phyloP scores from a whole-genome alignment of 2,797 vertebrate genomes.

The Hyperoplus immaculatus region DNA sequence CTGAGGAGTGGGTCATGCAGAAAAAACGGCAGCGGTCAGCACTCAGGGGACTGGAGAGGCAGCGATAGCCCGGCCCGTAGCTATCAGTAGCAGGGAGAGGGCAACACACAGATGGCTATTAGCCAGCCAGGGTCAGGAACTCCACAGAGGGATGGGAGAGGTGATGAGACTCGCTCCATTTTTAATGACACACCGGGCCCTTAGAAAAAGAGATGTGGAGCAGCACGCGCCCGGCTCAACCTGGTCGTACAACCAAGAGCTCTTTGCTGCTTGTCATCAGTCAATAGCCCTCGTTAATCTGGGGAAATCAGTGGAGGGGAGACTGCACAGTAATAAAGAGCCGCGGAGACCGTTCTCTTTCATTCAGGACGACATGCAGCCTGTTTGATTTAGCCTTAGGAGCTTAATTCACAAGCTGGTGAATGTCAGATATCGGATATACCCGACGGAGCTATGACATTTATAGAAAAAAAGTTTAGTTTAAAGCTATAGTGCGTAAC shows the following conservation, averaged over 20 bases:
- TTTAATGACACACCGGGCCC: conserved; percentile 70
- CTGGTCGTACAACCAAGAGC: conserved; percentile 17
- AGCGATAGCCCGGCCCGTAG: not conserved
- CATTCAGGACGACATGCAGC: conserved; percentile 20
- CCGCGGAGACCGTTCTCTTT: conserved; percentile 27
- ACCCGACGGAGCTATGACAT: not conserved
- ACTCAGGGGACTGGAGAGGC: conserved; percentile 50
- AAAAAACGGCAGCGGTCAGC: conserved; percentile 67
- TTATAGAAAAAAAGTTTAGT: too few relatives aligned
- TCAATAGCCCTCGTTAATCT: conserved; percentile 45
- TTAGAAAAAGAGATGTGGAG: conserved; percentile 26
- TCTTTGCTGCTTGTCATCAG: conserved; percentile 34
- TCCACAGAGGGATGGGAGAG: conserved; percentile 40
- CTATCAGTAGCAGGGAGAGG: conserved; percentile 50
- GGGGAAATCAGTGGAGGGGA: conserved; percentile 34
- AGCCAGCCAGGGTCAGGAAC: conserved; percentile 57
- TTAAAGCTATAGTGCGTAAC: too few relatives aligned
- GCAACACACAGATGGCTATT: conserved; percentile 45
- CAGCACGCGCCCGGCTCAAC: conserved; percentile 30
- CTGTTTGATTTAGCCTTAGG: conserved; percentile 12
- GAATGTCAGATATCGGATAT: conserved; percentile 11
- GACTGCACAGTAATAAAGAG: conserved; percentile 11
- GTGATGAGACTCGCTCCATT: conserved; percentile 70
- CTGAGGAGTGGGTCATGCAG: conserved; percentile 40
- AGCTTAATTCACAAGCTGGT: conserved; percentile 12